Evolutionary conservation across 2,888 invertebrate species (phyloP).

Genomic region (Drosophila multiciliata): DNA sequence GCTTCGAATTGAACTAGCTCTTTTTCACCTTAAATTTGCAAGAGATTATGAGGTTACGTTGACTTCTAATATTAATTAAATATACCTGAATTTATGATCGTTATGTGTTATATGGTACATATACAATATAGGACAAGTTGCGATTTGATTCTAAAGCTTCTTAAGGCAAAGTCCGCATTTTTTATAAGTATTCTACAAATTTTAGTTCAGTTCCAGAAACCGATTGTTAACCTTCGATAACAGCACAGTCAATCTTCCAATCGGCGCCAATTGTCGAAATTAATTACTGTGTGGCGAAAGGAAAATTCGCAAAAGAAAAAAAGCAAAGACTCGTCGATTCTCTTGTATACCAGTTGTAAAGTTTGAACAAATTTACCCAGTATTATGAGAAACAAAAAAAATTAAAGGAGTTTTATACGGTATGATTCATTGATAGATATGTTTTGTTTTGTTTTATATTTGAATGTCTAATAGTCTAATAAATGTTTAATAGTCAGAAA

Average conservation of each 20-base stretch:
- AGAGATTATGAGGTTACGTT: neutral
- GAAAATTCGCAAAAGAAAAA: slow-evolving; percentile 7
- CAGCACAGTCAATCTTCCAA: neutral
- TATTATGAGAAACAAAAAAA: neutral
- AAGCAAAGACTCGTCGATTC: slow-evolving; percentile 22
- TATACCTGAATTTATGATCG: neutral
- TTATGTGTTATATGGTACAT: neutral
- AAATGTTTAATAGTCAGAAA: neutral
- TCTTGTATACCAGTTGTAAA: slow-evolving; percentile 8
- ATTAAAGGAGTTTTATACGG: neutral
- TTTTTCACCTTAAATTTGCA: slow-evolving; percentile 2
- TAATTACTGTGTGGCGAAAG: slow-evolving; percentile 4
- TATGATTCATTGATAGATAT: neutral
- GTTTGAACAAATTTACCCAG: neutral
- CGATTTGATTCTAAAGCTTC: neutral
- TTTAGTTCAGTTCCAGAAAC: neutral
- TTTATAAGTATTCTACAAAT: neutral
- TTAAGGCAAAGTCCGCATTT: neutral
- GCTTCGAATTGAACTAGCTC: slow-evolving; percentile 33
- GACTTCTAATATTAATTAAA: neutral
- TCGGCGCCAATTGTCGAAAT: slow-evolving; percentile 15
- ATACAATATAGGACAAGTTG: neutral
- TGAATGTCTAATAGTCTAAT: neutral
- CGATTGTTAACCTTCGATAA: slow-evolving; percentile 12
- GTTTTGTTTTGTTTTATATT: neutral